phyloP scores from a whole-genome alignment of 2,888 invertebrate species.

The Horisme vitalbata region DNA sequence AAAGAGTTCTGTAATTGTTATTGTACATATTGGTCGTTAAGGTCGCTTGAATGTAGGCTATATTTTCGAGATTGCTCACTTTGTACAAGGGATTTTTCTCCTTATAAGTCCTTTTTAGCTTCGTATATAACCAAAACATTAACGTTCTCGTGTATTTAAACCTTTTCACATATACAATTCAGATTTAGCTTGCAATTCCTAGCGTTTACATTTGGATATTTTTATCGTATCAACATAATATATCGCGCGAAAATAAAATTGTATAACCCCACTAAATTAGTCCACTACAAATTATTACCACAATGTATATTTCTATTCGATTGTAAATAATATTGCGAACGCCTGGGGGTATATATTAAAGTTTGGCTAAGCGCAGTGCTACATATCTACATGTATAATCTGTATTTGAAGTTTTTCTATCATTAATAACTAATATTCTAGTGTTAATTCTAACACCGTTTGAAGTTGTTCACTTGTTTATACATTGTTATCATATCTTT shows the following conservation, averaged over 20 bases:
- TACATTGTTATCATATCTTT: constrained; percentile 81
- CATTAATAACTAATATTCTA: constrained; percentile 70
- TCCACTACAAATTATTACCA: constrained; percentile 52
- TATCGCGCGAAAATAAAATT: constrained; percentile 31
- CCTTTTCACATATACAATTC: constrained; percentile 65
- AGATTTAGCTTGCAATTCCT: constrained; percentile 76
- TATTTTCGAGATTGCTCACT: constrained; percentile 77
- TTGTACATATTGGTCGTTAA: constrained; percentile 72
- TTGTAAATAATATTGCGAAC: constrained; percentile 69
- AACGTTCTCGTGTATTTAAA: constrained; percentile 62
- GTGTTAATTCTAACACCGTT: constrained; percentile 76
- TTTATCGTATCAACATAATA: constrained; percentile 27
- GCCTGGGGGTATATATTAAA: constrained; percentile 59
- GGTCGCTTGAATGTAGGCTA: constrained; percentile 76
- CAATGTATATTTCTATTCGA: constrained; percentile 51
- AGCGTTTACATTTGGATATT: constrained; percentile 61
- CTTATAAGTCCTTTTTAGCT: constrained; percentile 77
- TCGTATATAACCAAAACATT: constrained; percentile 67
- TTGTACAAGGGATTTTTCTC: constrained; percentile 75
- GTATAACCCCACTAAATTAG: constrained; percentile 59
- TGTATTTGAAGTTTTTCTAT: constrained; percentile 74
- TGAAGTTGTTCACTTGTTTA: constrained; percentile 81
- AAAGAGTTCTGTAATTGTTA: constrained; percentile 62
- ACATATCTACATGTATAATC: constrained; percentile 75
- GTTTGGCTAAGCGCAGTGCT: constrained; percentile 73